Evolutionary conservation across 2,888 invertebrate genomes (phyloP).

Genomic region (Drosophila niveifrons): DNA sequence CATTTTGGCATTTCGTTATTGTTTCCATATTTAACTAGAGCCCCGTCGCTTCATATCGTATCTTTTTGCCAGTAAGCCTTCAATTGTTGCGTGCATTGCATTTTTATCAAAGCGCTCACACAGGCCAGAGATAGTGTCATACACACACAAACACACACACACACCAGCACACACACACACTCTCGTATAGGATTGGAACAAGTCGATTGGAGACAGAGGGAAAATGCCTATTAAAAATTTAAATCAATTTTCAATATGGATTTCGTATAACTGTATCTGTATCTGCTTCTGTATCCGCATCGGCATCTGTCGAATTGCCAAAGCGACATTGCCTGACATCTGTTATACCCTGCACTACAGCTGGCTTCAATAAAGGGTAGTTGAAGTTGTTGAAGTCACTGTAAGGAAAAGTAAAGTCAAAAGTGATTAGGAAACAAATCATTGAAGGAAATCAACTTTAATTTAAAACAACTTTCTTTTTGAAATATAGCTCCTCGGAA

Average conservation of each 20-base stretch:
- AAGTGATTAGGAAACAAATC: background rate
- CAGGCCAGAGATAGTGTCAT: slow-evolving; percentile 29
- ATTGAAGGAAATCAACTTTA: background rate
- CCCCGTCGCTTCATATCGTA: slow-evolving; percentile 67
- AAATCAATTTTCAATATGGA: slow-evolving; percentile 81
- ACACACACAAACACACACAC: slow-evolving; percentile 2
- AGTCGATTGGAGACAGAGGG: slow-evolving; percentile 18
- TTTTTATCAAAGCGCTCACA: slow-evolving; percentile 72
- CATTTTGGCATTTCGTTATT: slow-evolving; percentile 73
- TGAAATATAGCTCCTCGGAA: too few species aligned
- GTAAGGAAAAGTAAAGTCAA: background rate
- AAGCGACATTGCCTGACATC: slow-evolving; percentile 63
- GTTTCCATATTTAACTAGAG: slow-evolving; percentile 76
- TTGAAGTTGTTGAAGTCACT: background rate
- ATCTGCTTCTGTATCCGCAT: slow-evolving; percentile 40
- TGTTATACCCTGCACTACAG: slow-evolving; percentile 19
- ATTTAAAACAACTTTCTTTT: background rate
- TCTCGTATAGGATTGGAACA: background rate
- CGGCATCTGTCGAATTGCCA: slow-evolving; percentile 49
- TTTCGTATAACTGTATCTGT: slow-evolving; percentile 57
- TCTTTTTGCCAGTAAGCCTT: slow-evolving; percentile 68
- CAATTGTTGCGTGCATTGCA: slow-evolving; percentile 77
- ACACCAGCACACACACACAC: background rate
- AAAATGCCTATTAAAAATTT: slow-evolving; percentile 77
- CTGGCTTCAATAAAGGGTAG: background rate